A percentile compares a stretch with the other conserved stretches of the same genome.
Conservation (phyloP, 1,140 invertebrate genomes). For the Procambarus virginalis region DNA sequence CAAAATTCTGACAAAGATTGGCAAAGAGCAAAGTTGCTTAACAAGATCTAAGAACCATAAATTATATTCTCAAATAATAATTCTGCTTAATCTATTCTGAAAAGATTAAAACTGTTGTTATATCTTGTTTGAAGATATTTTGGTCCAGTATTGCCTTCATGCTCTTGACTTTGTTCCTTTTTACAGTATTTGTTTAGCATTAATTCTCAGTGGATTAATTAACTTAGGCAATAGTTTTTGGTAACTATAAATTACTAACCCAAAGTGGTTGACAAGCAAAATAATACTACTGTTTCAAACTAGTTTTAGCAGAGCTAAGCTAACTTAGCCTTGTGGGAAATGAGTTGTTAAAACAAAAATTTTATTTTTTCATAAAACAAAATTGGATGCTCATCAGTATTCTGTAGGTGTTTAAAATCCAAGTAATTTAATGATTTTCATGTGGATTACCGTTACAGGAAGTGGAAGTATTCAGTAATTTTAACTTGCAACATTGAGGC, state of each 20-base stretch:
- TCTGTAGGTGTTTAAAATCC: background rate
- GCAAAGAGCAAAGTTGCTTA: background rate
- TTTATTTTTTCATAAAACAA: background rate
- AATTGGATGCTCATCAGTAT: background rate
- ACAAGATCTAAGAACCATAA: too few relatives aligned
- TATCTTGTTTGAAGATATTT: constrained; percentile 5
- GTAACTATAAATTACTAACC: constrained; percentile 24
- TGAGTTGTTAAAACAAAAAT: constrained; percentile 12
- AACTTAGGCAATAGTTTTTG: constrained; percentile 49
- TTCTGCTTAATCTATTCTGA: too few relatives aligned
- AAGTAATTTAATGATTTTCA: background rate
- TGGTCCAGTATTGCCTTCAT: constrained; percentile 45
- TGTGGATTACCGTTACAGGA: background rate
- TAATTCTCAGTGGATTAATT: constrained; percentile 43
- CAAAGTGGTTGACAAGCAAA: constrained; percentile 23
- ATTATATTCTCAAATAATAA: too few relatives aligned
- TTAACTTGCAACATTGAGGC: too few relatives aligned
- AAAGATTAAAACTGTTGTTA: too few relatives aligned
- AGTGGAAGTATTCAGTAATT: too few relatives aligned
- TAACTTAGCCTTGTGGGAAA: constrained; percentile 34
- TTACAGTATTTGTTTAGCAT: constrained; percentile 62
- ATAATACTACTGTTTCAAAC: background rate
- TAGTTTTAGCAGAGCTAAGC: constrained; percentile 43
- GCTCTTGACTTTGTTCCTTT: constrained; percentile 41
- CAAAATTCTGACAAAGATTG: background rate